These are phyloP conservation scores for Noturus placidus DNA, from an alignment of 2,113 vertebrate genomes.

Conservation along the genomic window DNA sequence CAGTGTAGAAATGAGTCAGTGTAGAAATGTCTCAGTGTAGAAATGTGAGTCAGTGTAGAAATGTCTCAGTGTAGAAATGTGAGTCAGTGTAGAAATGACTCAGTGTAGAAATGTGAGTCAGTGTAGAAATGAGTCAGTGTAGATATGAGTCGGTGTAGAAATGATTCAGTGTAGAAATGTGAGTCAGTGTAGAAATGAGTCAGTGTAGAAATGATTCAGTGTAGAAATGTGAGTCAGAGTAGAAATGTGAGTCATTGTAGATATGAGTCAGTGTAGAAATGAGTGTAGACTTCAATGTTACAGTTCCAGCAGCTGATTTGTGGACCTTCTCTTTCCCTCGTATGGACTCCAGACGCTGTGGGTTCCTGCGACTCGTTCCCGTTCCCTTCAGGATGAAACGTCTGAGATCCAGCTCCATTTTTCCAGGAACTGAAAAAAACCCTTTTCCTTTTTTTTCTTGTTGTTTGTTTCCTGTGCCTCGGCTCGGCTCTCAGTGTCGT, in stretches of 20 bases:
- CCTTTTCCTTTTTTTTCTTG: background rate
- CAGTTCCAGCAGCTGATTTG: background rate
- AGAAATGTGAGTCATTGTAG: background rate
- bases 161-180: background rate
- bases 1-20: background rate
- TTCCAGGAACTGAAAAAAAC: slow-evolving; percentile 57
- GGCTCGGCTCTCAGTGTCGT: background rate
- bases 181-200: background rate
- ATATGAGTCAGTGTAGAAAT: background rate
- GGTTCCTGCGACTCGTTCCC: slow-evolving; percentile 65
- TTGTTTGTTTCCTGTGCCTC: background rate
- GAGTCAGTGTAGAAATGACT: background rate
- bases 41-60: background rate
- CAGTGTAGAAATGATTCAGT: too few species aligned
- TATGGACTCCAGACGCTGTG: slow-evolving; percentile 75
- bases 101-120: background rate
- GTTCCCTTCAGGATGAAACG: slow-evolving; percentile 42
- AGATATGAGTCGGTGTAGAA: background rate
- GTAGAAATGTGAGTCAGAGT: background rate
- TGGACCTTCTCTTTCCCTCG: slow-evolving; percentile 69
- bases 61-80: background rate
- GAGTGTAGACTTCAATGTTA: background rate
- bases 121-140: background rate
- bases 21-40: too few species aligned
- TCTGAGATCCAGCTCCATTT: slow-evolving; percentile 53